These are phyloP conservation scores for Eptatretus atami DNA, from an alignment of 2,797 vertebrate genomes.

Conservation along the genomic window DNA sequence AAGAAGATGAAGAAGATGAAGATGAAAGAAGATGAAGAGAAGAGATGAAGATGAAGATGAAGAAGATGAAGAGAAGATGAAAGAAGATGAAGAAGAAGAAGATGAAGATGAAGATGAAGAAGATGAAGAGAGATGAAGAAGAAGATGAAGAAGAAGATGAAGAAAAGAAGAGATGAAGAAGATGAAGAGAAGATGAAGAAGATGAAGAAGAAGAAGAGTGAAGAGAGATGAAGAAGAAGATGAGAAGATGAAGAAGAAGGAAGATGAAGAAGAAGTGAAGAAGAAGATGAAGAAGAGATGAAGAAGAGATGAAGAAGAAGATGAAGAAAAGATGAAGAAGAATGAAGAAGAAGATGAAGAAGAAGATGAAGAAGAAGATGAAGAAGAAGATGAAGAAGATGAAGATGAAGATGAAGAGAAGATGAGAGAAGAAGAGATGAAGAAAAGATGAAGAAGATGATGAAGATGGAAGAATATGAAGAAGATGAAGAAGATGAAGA, in stretches of 20 bases:
- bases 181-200: constrained; percentile 6
- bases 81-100: constrained; percentile 9
- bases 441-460: too few species aligned
- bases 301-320: too few species aligned
- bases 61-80: constrained; percentile 8
- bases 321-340: not conserved
- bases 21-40: not conserved
- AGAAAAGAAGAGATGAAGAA: too few species aligned
- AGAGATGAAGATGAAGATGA: constrained; percentile 7
- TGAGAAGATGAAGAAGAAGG: constrained; percentile 10
- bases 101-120: constrained; percentile 11
- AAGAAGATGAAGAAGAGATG: constrained; percentile 12
- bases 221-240: constrained; percentile 9
- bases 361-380: constrained; percentile 8
- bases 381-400: constrained; percentile 10
- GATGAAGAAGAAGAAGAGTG: constrained; percentile 9
- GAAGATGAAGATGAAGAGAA: constrained; percentile 11
- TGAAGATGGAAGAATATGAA: too few species aligned
- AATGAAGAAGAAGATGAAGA: constrained; percentile 7
- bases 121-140: too few species aligned
- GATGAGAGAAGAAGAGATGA: too few species aligned
- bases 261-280: too few species aligned
- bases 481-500: too few species aligned
- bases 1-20: too few species aligned
- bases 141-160: too few species aligned